These are phyloP conservation scores for Crotalus viridis DNA, from an alignment of 2,113 vertebrate species.

Conservation along the genomic window DNA sequence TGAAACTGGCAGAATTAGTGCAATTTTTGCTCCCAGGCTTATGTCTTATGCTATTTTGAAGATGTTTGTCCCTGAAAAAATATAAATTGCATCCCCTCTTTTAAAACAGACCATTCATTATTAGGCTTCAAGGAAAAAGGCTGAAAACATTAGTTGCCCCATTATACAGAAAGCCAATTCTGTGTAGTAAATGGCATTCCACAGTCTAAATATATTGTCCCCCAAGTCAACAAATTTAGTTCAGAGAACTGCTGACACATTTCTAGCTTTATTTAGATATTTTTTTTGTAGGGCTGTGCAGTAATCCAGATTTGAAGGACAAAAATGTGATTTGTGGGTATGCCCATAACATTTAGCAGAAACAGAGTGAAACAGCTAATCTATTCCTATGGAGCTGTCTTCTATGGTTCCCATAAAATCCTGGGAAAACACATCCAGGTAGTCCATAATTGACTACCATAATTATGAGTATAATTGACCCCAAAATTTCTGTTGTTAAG, in stretches of 20 bases:
- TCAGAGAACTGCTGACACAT: not conserved
- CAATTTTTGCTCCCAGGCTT: not conserved
- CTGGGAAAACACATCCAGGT: not conserved
- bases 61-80: not conserved
- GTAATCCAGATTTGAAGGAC: not conserved
- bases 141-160: not conserved
- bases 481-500: no score
- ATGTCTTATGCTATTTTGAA: not conserved
- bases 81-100: not conserved
- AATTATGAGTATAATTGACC: no score
- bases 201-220: not conserved
- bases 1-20: slow-evolving; percentile 18
- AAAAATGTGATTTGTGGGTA: not conserved
- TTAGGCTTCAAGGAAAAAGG: not conserved
- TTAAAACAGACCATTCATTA: not conserved
- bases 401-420: not conserved
- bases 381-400: not conserved
- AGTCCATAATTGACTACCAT: no score
- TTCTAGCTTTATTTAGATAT: not conserved
- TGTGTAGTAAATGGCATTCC: not conserved
- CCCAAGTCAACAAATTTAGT: not conserved
- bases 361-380: not conserved
- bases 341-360: not conserved
- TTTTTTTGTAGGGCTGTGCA: not conserved
- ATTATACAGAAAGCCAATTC: not conserved